Percentiles rank a stretch among this genome's conserved stretches.
Conservation (phyloP, 92 coral and sea anemone genomes). For the Scolanthus callimorphus region DNA sequence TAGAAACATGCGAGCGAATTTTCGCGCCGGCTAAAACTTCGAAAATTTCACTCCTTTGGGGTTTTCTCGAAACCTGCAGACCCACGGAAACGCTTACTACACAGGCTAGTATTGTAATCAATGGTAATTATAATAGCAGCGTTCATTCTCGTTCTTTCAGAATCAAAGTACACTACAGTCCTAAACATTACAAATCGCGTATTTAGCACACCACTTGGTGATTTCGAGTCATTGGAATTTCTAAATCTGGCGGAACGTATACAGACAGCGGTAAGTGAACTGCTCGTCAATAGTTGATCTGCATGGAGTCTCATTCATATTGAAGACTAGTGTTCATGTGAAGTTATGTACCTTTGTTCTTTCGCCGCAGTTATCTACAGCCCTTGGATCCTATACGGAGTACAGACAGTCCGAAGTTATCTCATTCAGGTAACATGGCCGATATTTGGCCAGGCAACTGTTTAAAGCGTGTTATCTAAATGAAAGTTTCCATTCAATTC, state of each 20-base stretch:
- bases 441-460: too few species aligned
- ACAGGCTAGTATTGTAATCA: too few species aligned
- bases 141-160: constrained; percentile 23
- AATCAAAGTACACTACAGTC: constrained; percentile 49
- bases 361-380: constrained; percentile 27
- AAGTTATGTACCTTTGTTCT: not conserved
- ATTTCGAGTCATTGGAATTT: constrained; percentile 91
- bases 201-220: constrained; percentile 56
- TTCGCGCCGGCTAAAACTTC: too few species aligned
- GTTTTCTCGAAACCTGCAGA: too few species aligned
- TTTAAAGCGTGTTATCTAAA: too few species aligned
- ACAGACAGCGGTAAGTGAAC: constrained; percentile 83
- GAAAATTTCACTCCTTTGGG: too few species aligned
- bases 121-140: not conserved
- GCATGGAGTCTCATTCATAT: too few species aligned
- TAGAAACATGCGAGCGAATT: too few species aligned
- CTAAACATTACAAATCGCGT: constrained; percentile 75
- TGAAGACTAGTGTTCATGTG: not conserved
- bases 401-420: constrained; percentile 63
- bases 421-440: constrained; percentile 69
- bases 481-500: not conserved
- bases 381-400: constrained; percentile 11
- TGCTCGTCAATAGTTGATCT: constrained; percentile 11
- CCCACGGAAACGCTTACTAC: too few species aligned
- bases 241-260: constrained; percentile 88